phyloP scores from a whole-genome alignment of 1,140 invertebrate species.

The Brachionus rotundiformis region DNA sequence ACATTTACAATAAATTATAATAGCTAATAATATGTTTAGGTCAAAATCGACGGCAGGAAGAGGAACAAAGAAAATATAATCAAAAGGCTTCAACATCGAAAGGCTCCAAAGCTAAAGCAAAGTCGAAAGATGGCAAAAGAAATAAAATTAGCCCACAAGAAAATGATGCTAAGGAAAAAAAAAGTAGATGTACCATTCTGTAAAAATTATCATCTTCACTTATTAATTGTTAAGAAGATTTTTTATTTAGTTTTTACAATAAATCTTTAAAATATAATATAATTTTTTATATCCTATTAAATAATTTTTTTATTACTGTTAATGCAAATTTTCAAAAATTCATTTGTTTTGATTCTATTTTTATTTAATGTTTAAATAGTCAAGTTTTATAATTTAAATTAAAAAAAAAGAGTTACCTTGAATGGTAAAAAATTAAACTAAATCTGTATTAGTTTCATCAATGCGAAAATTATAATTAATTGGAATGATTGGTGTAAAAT shows the following conservation, averaged over 20 bases:
- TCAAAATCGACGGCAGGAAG: not conserved
- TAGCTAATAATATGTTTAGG: not conserved
- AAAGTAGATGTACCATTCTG: conserved; percentile 30
- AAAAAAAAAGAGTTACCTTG: too few species aligned
- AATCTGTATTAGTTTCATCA: not conserved
- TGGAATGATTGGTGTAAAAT: not conserved
- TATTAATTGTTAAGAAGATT: too few species aligned
- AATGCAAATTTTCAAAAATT: too few species aligned
- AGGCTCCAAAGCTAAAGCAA: not conserved
- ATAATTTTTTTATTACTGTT: too few species aligned
- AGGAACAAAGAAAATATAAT: not conserved
- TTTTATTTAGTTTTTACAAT: too few species aligned
- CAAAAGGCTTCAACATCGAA: not conserved
- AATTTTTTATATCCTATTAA: not conserved
- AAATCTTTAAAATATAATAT: too few species aligned
- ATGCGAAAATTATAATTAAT: not conserved
- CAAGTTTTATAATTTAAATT: too few species aligned
- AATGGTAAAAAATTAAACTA: conserved; percentile 1
- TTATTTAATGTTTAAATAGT: too few species aligned
- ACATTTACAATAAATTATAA: not conserved
- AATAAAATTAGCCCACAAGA: not conserved
- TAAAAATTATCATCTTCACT: not conserved
- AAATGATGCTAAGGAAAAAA: not conserved
- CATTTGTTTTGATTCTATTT: too few species aligned
- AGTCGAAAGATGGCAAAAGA: not conserved